Percentiles rank a stretch among this genome's conserved stretches.
Evolutionary conservation across 2,888 invertebrate species (phyloP).

Genomic region (Pristionchus maxplancki): DNA sequence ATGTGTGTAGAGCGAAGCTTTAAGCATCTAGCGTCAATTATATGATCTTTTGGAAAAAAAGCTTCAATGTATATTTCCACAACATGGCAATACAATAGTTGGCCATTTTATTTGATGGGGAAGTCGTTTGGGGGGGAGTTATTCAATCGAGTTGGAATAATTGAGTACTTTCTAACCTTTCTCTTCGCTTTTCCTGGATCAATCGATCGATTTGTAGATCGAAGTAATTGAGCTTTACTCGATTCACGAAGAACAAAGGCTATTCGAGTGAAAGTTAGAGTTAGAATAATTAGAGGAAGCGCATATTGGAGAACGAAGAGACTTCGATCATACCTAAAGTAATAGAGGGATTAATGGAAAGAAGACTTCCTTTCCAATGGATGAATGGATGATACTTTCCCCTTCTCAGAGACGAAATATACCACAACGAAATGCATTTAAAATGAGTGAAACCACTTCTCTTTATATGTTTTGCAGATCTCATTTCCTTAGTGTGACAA

Average conservation of each 20-base stretch:
- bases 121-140: not conserved
- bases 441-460: constrained; percentile 8
- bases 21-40: too few relatives aligned
- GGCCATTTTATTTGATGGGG: not conserved
- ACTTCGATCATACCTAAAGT: constrained; percentile 64
- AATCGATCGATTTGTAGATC: not conserved
- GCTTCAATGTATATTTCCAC: too few relatives aligned
- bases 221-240: constrained; percentile 41
- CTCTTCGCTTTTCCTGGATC: constrained; percentile 52
- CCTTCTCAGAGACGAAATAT: not conserved
- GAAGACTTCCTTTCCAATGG: not conserved
- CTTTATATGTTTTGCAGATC: not conserved
- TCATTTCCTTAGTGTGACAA: not conserved
- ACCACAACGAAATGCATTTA: not conserved
- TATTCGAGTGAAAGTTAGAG: constrained; percentile 69
- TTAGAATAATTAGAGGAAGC: constrained; percentile 66
- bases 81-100: too few relatives aligned
- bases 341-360: not conserved
- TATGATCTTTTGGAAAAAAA: too few relatives aligned
- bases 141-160: too few relatives aligned
- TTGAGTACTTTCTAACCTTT: constrained; percentile 44
- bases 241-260: constrained; percentile 53
- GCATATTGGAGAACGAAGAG: constrained; percentile 71
- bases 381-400: not conserved
- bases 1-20: too few relatives aligned